Conservation (phyloP, 2,888 invertebrate species). For the Bellardia bayeri region DNA sequence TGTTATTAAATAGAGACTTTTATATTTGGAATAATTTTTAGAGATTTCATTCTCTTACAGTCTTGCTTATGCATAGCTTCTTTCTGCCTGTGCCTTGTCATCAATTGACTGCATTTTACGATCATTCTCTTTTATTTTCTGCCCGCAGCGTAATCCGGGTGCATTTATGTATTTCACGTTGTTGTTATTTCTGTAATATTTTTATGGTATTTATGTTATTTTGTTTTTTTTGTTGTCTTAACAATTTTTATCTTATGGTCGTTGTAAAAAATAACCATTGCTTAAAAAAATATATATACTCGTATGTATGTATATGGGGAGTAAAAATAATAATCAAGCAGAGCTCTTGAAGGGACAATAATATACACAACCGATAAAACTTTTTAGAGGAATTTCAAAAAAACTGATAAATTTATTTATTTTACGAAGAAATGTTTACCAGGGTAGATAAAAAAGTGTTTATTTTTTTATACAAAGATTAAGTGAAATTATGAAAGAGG, state of each 20-base stretch:
- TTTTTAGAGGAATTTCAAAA: neutral
- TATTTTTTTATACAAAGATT: neutral
- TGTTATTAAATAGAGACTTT: no score
- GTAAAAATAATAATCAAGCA: slow-evolving; percentile 1
- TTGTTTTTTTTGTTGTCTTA: neutral
- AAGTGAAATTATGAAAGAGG: neutral
- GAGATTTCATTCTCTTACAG: slow-evolving; percentile 32
- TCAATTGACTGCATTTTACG: slow-evolving; percentile 34
- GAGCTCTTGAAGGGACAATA: slow-evolving; percentile 14
- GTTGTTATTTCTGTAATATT: slow-evolving; percentile 45
- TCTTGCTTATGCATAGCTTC: neutral
- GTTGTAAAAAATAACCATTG: slow-evolving; percentile 17
- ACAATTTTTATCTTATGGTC: slow-evolving; percentile 45
- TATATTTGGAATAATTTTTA: neutral
- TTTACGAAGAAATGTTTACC: neutral
- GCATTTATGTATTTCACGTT: slow-evolving; percentile 46
- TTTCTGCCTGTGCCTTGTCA: slow-evolving; percentile 16
- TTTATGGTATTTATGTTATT: slow-evolving; percentile 44
- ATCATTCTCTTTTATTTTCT: slow-evolving; percentile 34
- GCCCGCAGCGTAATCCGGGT: slow-evolving; percentile 66
- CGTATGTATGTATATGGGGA: neutral
- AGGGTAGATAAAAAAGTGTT: slow-evolving; percentile 11
- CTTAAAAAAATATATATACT: neutral
- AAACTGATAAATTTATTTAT: slow-evolving; percentile 43
- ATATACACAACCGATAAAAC: neutral